Evolutionary conservation across 2,797 vertebrate species (phyloP).

Genomic region (Rhabdophis nuchalis): DNA sequence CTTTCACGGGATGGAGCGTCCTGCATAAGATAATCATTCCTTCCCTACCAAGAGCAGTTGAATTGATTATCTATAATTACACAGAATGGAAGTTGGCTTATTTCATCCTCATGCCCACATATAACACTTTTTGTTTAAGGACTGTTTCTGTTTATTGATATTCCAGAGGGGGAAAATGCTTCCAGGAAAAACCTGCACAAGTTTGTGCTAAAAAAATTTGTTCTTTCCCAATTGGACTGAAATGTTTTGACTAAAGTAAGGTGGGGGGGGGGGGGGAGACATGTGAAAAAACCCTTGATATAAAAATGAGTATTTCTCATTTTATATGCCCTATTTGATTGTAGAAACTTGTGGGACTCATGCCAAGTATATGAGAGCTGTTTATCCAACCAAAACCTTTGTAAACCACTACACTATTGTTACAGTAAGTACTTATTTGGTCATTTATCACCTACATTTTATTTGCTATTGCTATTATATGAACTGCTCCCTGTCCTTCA

Average conservation of each 20-base stretch:
- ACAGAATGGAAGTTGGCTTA: not conserved
- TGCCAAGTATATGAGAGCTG: conserved; percentile 75
- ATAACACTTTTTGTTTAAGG: not conserved
- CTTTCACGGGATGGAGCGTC: not conserved
- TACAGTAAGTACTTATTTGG: conserved; percentile 70
- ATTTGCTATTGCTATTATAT: not conserved
- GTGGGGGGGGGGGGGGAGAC: rapidly evolving
- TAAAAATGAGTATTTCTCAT: not conserved
- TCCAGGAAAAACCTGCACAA: not conserved
- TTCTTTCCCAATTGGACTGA: not conserved
- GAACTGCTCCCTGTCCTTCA: not conserved
- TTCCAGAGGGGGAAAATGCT: rapidly evolving
- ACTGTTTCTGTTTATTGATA: not conserved
- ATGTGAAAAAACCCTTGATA: not conserved
- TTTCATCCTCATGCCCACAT: not conserved
- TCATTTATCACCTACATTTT: not conserved
- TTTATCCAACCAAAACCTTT: conserved; percentile 79
- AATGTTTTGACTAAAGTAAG: not conserved
- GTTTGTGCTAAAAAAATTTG: not conserved
- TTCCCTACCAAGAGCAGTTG: not conserved
- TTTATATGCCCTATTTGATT: conserved; percentile 51
- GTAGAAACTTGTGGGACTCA: conserved; percentile 75
- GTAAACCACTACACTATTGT: conserved; percentile 79
- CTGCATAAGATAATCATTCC: not conserved
- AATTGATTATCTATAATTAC: not conserved